Conservation (phyloP, 2,797 vertebrate species). For the Phaenicophaeus curvirostris region DNA sequence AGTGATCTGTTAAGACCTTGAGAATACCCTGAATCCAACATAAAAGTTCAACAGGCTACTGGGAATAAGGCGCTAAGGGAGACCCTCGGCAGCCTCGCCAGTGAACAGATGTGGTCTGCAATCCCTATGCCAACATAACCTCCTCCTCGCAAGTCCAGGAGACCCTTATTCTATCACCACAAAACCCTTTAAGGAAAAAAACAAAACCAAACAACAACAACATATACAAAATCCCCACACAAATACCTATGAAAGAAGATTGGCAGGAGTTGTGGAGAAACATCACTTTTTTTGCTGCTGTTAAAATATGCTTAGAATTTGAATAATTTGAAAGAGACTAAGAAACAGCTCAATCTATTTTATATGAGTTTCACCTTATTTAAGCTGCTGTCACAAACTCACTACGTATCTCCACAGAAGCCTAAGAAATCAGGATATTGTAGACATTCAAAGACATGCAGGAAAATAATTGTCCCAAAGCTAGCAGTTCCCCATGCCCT, state of each 20-base stretch:
- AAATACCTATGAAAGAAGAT: not conserved
- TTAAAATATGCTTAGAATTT: not conserved
- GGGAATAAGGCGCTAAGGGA: not conserved
- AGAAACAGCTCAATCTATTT: not conserved
- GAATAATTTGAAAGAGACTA: not conserved
- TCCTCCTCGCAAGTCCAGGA: not conserved
- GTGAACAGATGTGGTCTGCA: rapidly evolving
- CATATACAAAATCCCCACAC: not conserved
- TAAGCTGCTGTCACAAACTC: not conserved
- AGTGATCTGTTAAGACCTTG: not conserved
- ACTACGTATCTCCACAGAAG: not conserved
- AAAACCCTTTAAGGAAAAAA: not conserved
- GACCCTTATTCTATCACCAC: not conserved
- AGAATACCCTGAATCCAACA: not conserved
- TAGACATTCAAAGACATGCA: not conserved
- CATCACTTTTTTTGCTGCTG: not conserved
- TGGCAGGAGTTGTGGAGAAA: not conserved
- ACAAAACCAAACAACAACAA: not conserved
- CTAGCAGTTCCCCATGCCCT: not conserved
- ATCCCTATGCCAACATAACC: rapidly evolving
- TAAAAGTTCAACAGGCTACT: not conserved
- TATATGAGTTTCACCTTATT: not conserved
- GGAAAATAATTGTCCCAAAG: not conserved
- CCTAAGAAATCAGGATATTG: not conserved
- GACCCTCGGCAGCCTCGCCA: too few species aligned